Evolutionary conservation across 2,113 vertebrate species (phyloP).

Genomic region (Phoxinus phoxinus): DNA sequence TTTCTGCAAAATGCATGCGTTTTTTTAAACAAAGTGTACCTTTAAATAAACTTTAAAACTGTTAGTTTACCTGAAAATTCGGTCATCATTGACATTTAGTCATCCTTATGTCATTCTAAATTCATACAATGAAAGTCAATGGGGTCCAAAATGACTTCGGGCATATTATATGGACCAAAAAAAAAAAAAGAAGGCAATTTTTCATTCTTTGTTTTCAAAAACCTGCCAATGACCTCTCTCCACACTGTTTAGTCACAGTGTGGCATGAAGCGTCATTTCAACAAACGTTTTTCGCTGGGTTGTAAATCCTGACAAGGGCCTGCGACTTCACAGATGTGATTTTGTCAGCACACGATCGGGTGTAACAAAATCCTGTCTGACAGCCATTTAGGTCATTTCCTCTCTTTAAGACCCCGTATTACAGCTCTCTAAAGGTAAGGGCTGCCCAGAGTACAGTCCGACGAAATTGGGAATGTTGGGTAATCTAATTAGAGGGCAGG

Average conservation of each 20-base stretch:
- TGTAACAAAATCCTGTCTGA: conserved; percentile 77
- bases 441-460: conserved; percentile 71
- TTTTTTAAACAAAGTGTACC: too few species aligned
- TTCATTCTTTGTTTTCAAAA: neutral
- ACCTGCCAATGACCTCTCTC: conserved; percentile 62
- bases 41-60: neutral
- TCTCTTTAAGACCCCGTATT: conserved; percentile 74
- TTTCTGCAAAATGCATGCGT: too few species aligned
- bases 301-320: conserved; percentile 64
- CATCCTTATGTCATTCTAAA: neutral
- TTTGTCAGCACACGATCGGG: conserved; percentile 76
- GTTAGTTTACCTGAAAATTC: neutral
- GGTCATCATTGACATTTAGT: neutral
- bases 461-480: conserved; percentile 70
- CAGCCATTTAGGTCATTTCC: conserved; percentile 80
- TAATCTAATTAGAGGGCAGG: conserved; percentile 81
- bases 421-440: conserved; percentile 69
- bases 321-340: conserved; percentile 71
- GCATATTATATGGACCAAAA: neutral
- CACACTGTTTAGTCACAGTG: conserved; percentile 64
- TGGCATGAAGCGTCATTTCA: conserved; percentile 42
- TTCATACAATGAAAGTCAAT: neutral
- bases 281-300: conserved; percentile 19
- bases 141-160: neutral
- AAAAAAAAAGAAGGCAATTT: neutral